Base-by-base conservation (phyloP, 1,140 invertebrate genomes). In the Penaeus japonicus region DNA sequence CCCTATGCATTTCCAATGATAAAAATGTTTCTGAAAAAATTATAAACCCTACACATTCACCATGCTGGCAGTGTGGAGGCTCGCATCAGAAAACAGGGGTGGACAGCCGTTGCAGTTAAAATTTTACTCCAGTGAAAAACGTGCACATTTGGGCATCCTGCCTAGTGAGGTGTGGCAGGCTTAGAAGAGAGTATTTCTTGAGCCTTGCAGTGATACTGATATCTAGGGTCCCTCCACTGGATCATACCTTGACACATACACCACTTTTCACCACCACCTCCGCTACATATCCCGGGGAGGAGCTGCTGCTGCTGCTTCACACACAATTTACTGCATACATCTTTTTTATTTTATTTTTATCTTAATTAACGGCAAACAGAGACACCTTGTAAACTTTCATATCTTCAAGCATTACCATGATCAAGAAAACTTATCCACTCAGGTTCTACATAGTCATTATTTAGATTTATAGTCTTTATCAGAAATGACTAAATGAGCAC, bases 31-130 rank as follows among this genome's bases (percentile, higher is more conserved):
- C 62, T 75, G 81, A 83, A 83, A 47, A 70, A 81, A 88, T 83
- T 79, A 78, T 75, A 79, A 55, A 82, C 84, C 65, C 47, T 83
- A 88, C 78, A 88, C 86, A 83, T 88, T 77, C 35, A 83, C 80
- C 86, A 88, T 75, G 62, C 62, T 82, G 86, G 86, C 86, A 88
- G 86, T 88, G 86, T 82, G 86, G 86, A 88, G 86, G 86, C 65
- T 88, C 79, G 39, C 55, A 70, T 55, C 78, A 88, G 30, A 62
- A 77, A 47, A 88, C 47, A 57, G 32, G 20, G 86, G 54, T 88
- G 53, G 81, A 88, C 65, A 88, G 80, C 17, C 83, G 65, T 81
- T 87, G n/a, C 59, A 53, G 10, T 70, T 47, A 35, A 27, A 57
- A 35, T 62, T n/a, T 30, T 32, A 62, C 39, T 70, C 39, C 39